A percentile compares a stretch with the other conserved stretches of the same genome.
Conservation (phyloP, 2,113 vertebrate species). For the Uropsilus gracilis region DNA sequence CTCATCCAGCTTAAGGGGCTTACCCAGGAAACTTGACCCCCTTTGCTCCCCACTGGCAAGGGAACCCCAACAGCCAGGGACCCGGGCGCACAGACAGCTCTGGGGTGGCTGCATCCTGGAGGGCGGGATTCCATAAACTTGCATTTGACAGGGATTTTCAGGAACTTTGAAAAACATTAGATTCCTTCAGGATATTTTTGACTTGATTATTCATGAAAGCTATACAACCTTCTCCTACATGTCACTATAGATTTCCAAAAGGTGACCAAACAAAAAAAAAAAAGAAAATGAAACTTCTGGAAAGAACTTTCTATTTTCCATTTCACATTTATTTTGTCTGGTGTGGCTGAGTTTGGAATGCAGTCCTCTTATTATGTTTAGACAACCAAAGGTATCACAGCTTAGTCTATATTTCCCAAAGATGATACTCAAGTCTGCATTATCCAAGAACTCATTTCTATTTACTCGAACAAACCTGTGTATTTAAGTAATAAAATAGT, state of each 20-base stretch:
- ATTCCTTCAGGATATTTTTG: not conserved
- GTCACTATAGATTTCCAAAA: not conserved
- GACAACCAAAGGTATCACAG: slow-evolving; percentile 59
- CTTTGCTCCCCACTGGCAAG: too few species aligned
- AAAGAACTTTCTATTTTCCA: slow-evolving; percentile 37
- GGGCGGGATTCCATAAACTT: too few species aligned
- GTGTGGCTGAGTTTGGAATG: slow-evolving; percentile 68
- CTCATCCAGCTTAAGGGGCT: too few species aligned
- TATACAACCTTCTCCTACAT: not conserved
- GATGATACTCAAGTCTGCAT: slow-evolving; percentile 47
- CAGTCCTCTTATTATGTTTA: slow-evolving; percentile 67
- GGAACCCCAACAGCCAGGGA: too few species aligned
- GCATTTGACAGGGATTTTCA: not conserved
- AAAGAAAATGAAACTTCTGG: slow-evolving; percentile 45
- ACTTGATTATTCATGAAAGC: not conserved
- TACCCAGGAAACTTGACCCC: too few species aligned
- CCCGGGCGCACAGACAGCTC: too few species aligned
- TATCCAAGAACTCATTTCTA: slow-evolving; percentile 62
- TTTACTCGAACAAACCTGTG: slow-evolving; percentile 69
- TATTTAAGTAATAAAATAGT: slow-evolving; percentile 59
- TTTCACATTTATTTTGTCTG: slow-evolving; percentile 36
- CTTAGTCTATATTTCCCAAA: slow-evolving; percentile 63
- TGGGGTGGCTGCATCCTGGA: too few species aligned
- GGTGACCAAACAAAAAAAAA: slow-evolving; percentile 71
- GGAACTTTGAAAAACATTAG: not conserved